Evolutionary conservation across 2,113 vertebrate genomes (phyloP), one percentile per base, ranked within the genome.

Genomic region (Cynocephalus volans): DNA sequence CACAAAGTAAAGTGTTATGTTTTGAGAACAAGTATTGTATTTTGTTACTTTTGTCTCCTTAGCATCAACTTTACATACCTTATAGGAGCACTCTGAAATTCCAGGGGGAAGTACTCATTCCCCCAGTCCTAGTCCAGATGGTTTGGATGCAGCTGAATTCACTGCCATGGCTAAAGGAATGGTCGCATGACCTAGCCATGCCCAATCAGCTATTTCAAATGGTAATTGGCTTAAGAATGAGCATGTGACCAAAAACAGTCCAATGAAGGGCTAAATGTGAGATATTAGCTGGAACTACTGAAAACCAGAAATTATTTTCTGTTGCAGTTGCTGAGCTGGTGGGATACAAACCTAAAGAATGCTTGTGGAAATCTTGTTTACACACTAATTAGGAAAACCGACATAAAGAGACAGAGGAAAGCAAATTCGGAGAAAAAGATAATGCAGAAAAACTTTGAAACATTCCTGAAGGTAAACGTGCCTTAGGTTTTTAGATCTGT

Each of bases 301-400:
- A 70, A 96, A 79, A 88, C 75, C 14, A 93, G 48, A 91, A 84
- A 81, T 85, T 69, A 60, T 76, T 80, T 95, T 93, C 41, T 48
- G 70, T 4, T 84, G 52, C 67, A 13, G 18, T 93, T 88, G 41
- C 24, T 88, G 75, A 65, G 8, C 33, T 87, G 24, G 54, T 77
- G 69, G 41, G 19, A 88, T 79, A 6, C 64, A 64, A 92, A 87
- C 23, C 8, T 82, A 85, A 75, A 79, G 36, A 41, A 69, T 83
- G 41, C 8, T 65, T 79, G 17, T 52, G 33, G 33, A 33, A 54
- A 54, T 95, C 15, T 79, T 90, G 19, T 88, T 21, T 73, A 58
- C 56, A 9, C 60, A 12, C 65, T 65, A 75, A 75, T n/a, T 31
- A 85, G 28, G 54, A 85, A 95, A 85, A 75, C 12, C 45, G 90